A percentile compares a stretch with the other conserved stretches of the same genome.
Evolutionary conservation across 2,113 vertebrate species (phyloP).

Genomic region (Hippocampus barbouri): DNA sequence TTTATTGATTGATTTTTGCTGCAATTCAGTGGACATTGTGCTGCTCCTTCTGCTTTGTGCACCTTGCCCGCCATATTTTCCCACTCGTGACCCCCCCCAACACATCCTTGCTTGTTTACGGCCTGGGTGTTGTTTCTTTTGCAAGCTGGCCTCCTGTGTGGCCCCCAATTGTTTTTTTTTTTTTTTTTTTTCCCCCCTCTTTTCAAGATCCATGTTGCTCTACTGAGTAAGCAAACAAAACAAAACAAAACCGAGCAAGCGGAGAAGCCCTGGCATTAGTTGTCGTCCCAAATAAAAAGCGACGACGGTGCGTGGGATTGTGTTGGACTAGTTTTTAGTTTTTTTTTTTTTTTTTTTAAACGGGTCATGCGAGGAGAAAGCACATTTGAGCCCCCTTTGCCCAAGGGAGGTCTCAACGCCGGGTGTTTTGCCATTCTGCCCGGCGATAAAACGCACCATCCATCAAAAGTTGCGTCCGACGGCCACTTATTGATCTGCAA

Average conservation of each 20-base stretch:
- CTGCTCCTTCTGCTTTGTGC: no score
- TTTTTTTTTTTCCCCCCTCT: background rate
- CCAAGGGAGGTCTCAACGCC: slow-evolving; percentile 7
- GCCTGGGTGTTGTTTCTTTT: background rate
- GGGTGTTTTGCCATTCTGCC: slow-evolving; percentile 31
- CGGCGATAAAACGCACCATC: slow-evolving; percentile 28
- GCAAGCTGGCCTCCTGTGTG: background rate
- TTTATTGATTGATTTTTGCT: no score
- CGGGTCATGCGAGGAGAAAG: background rate
- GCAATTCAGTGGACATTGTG: no score
- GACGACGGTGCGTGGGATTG: background rate
- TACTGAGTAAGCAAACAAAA: background rate
- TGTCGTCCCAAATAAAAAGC: background rate
- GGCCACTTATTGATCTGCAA: slow-evolving; percentile 49
- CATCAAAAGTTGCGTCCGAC: slow-evolving; percentile 51
- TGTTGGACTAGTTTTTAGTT: background rate
- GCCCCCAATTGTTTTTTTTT: background rate
- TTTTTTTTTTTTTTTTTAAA: no score
- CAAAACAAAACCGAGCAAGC: no score
- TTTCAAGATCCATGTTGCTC: background rate
- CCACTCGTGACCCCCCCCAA: no score
- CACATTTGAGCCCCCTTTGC: background rate
- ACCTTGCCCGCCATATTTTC: no score
- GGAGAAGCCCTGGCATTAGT: background rate
- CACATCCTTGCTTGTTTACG: background rate